These are phyloP conservation scores for Cheumatopsyche charites DNA, from an alignment of 1,140 invertebrate species.

Conservation along the genomic window DNA sequence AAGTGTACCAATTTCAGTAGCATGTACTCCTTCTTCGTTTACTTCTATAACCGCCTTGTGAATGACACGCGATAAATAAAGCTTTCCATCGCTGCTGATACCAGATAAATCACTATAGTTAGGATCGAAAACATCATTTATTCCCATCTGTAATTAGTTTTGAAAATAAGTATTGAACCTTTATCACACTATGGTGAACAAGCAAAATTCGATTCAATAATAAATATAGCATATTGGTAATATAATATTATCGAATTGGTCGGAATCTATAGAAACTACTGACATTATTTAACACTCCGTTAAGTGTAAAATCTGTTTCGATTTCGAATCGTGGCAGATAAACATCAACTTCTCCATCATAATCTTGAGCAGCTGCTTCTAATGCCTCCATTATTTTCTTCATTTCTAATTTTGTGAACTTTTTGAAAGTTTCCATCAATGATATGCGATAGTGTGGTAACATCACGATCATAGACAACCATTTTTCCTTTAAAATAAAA, in stretches of 20 bases:
- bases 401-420: conserved; percentile 63
- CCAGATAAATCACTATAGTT: conserved; percentile 59
- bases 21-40: conserved; percentile 80
- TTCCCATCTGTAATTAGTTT: conserved; percentile 70
- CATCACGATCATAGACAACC: conserved; percentile 72
- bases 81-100: conserved; percentile 59
- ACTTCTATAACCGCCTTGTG: conserved; percentile 84
- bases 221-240: too few species aligned
- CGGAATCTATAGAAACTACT: too few species aligned
- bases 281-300: conserved; percentile 63
- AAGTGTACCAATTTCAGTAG: conserved; percentile 67
- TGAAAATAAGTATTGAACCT: too few species aligned
- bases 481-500: conserved; percentile 66
- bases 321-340: conserved; percentile 75
- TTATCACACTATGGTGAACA: too few species aligned
- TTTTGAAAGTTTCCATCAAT: conserved; percentile 59
- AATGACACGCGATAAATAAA: conserved; percentile 65
- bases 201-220: too few species aligned
- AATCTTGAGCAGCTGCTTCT: conserved; percentile 55
- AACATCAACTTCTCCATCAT: conserved; percentile 69
- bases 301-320: conserved; percentile 67
- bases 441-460: conserved; percentile 64
- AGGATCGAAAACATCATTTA: conserved; percentile 71
- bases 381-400: conserved; percentile 63
- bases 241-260: too few species aligned